A percentile compares a stretch with the other conserved stretches of the same genome.
Conservation (phyloP, 2,113 vertebrate genomes). For the Cyprinodon brontotheroides region DNA sequence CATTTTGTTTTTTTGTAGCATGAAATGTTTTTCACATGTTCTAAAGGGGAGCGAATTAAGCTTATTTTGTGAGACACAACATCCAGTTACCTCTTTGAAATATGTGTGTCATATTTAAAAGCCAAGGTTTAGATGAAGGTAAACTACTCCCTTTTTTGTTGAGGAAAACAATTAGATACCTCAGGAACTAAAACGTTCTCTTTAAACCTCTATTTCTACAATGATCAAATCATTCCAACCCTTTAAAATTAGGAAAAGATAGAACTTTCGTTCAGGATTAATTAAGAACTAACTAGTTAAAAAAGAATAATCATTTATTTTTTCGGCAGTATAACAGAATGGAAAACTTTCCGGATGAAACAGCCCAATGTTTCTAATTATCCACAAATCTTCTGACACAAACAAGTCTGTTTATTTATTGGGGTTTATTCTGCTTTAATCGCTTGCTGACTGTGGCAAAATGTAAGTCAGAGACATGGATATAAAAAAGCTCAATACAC, state of each 20-base stretch:
- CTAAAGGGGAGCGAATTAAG: no score
- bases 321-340: not conserved
- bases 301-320: not conserved
- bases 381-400: not conserved
- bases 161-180: not conserved
- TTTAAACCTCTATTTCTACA: no score
- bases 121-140: no score
- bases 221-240: no score
- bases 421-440: constrained; percentile 4
- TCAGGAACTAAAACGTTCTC: not conserved
- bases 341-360: not conserved
- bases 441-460: constrained; percentile 7
- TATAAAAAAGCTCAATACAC: constrained; percentile 5
- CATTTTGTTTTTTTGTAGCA: not conserved
- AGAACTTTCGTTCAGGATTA: not conserved
- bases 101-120: not conserved
- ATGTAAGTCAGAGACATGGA: constrained; percentile 17
- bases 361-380: constrained; percentile 1
- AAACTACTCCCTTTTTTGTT: no score
- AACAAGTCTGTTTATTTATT: not conserved
- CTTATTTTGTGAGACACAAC: no score
- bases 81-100: not conserved
- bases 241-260: no score
- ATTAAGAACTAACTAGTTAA: not conserved
- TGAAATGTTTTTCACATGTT: not conserved